Percentiles rank a stretch among this genome's conserved stretches.
These are phyloP conservation scores for Drosophila funebris DNA, from an alignment of 1,140 invertebrate genomes.

Conservation along the genomic window DNA sequence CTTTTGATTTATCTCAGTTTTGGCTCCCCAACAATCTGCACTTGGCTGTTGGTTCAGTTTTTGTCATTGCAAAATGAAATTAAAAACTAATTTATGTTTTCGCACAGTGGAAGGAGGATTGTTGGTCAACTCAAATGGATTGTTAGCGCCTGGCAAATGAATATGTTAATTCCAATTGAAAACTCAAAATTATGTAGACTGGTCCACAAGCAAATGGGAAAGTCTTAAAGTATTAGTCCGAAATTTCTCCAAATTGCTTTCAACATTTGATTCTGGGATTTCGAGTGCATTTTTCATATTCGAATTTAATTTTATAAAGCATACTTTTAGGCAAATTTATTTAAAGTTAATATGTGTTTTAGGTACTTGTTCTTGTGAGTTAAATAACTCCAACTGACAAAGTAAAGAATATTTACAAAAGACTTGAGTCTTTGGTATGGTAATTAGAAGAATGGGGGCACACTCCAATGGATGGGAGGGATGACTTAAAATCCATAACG, in stretches of 20 bases:
- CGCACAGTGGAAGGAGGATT: slow-evolving; percentile 15
- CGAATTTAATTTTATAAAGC: not conserved
- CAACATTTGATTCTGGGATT: no score
- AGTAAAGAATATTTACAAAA: slow-evolving; percentile 2
- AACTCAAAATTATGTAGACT: slow-evolving; percentile 21
- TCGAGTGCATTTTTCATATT: no score
- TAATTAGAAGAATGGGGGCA: not conserved
- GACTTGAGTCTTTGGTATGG: not conserved
- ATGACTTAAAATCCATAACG: slow-evolving; percentile 11
- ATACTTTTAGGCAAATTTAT: slow-evolving; percentile 7
- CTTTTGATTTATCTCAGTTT: slow-evolving; percentile 58
- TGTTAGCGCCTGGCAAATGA: slow-evolving; percentile 27
- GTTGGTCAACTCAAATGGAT: slow-evolving; percentile 29
- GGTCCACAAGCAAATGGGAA: not conserved
- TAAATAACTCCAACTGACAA: no score
- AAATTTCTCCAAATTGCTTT: not conserved
- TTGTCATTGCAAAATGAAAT: slow-evolving; percentile 43
- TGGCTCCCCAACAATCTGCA: slow-evolving; percentile 40
- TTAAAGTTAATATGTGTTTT: slow-evolving; percentile 4
- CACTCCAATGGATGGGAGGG: not conserved
- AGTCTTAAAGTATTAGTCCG: not conserved
- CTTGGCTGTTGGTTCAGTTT: slow-evolving; percentile 4
- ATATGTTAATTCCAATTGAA: slow-evolving; percentile 56
- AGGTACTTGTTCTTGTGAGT: no score
- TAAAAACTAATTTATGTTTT: slow-evolving; percentile 57